phyloP scores from a whole-genome alignment of 2,797 vertebrate species.

The Pseudochirops cupreus region DNA sequence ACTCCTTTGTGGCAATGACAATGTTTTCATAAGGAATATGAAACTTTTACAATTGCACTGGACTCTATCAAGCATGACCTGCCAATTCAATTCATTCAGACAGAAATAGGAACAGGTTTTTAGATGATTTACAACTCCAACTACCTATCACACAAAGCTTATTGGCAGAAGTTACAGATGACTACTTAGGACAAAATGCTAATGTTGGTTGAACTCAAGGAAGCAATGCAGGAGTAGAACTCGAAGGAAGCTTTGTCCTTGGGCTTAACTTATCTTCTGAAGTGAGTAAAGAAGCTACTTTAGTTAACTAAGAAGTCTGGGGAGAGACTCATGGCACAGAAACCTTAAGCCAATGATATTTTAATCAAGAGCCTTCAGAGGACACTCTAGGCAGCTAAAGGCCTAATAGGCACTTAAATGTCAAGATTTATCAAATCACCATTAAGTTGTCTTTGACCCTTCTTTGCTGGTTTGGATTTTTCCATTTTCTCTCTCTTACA shows the following conservation, averaged over 20 bases:
- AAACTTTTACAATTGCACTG: neutral
- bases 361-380: neutral
- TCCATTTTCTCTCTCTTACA: neutral
- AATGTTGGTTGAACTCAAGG: neutral
- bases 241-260: conserved; percentile 84
- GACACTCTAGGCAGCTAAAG: neutral
- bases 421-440: neutral
- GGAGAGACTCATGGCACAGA: conserved; percentile 74
- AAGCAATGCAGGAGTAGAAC: neutral
- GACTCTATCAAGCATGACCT: neutral
- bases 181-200: neutral
- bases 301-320: conserved; percentile 80
- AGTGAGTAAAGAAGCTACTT: conserved; percentile 85
- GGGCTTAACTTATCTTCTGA: conserved; percentile 87
- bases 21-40: neutral
- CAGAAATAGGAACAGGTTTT: neutral
- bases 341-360: conserved; percentile 79
- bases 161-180: neutral
- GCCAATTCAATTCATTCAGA: neutral
- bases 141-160: neutral
- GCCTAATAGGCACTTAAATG: neutral
- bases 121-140: neutral
- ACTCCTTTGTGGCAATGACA: neutral
- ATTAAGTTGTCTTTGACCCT: neutral
- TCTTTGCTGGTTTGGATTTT: neutral